A percentile compares a stretch with the other conserved stretches of the same genome.
These are phyloP conservation scores for Echinops telfairi DNA, from an alignment of 2,113 vertebrate species.

Conservation along the genomic window DNA sequence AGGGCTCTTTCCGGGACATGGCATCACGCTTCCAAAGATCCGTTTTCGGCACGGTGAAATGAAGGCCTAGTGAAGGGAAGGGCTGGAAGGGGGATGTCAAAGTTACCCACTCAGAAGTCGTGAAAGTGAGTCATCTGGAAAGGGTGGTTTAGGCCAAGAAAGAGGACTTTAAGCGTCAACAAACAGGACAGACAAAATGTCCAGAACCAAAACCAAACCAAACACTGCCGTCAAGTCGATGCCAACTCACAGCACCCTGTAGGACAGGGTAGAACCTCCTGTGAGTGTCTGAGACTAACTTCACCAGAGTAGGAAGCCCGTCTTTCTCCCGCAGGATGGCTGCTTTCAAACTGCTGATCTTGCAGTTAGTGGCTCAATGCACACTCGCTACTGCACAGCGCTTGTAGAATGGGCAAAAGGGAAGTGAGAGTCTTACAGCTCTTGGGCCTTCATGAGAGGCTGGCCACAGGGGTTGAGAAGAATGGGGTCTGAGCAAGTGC, in stretches of 20 bases:
- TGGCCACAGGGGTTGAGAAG: background rate
- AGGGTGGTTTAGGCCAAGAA: background rate
- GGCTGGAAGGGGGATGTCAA: background rate
- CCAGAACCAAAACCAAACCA: background rate
- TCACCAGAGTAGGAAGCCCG: too few species aligned
- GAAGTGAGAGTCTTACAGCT: background rate
- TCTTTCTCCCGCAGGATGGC: too few species aligned
- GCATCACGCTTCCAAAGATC: background rate
- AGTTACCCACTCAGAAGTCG: background rate
- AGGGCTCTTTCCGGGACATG: background rate
- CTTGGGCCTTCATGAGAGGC: background rate
- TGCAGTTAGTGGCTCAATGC: too few species aligned
- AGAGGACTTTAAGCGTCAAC: background rate
- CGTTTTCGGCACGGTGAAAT: background rate
- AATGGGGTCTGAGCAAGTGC: background rate
- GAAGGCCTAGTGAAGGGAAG: background rate
- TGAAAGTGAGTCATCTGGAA: slow-evolving; percentile 14
- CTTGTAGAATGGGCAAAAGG: background rate
- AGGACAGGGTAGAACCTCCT: too few species aligned
- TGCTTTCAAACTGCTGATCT: too few species aligned
- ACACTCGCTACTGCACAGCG: too few species aligned
- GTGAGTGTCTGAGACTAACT: too few species aligned
- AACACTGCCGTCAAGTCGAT: too few species aligned
- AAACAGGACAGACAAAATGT: background rate
- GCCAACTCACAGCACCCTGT: too few species aligned